Conservation (phyloP, 2,797 vertebrate genomes). For the Bovichtus variegatus region DNA sequence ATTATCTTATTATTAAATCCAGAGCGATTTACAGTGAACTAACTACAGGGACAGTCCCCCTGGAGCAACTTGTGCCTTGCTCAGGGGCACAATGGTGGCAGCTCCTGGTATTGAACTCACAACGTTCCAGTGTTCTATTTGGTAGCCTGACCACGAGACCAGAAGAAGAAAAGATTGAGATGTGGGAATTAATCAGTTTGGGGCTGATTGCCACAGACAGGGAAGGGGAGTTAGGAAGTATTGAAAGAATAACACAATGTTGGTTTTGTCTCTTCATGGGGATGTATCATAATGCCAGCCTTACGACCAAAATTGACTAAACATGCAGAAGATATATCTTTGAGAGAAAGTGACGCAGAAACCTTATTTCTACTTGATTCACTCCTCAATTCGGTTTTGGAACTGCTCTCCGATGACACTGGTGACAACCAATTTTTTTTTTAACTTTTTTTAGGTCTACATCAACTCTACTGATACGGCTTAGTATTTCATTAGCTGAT, state of each 20-base stretch:
- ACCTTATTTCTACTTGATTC: background rate
- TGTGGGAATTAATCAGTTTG: background rate
- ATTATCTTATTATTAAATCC: no score
- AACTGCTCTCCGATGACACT: background rate
- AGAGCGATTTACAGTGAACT: no score
- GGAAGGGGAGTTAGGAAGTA: background rate
- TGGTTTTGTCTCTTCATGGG: background rate
- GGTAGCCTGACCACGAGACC: no score
- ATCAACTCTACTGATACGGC: background rate
- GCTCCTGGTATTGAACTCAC: no score
- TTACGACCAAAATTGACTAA: background rate
- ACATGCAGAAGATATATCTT: background rate
- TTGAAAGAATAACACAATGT: background rate
- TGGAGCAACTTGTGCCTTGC: no score
- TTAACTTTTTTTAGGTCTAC: background rate
- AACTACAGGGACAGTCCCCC: no score
- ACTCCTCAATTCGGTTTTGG: background rate
- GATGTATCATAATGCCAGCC: background rate
- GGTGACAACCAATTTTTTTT: background rate
- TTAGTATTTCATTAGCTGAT: background rate
- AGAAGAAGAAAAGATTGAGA: no score
- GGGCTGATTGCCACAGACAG: background rate
- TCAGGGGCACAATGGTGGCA: no score
- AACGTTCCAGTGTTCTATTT: no score
- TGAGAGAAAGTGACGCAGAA: background rate